Evolutionary conservation across 2,797 vertebrate genomes (phyloP).

Genomic region (Staurois parvus): DNA sequence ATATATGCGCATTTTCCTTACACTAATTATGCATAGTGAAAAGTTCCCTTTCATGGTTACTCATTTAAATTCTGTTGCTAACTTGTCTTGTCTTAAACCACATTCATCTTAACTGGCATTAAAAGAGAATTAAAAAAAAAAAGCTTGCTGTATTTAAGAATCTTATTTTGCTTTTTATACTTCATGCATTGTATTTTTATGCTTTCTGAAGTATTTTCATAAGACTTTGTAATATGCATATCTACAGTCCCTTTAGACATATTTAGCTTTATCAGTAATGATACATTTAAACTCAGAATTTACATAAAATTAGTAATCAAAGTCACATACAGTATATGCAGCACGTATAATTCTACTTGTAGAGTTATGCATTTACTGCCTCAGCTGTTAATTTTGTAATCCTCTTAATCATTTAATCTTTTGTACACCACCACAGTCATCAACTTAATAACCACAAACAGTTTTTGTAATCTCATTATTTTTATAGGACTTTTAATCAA

Average conservation of each 20-base stretch:
- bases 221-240: neutral
- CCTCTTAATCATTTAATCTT: neutral
- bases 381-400: neutral
- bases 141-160: constrained; percentile 48
- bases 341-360: neutral
- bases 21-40: constrained; percentile 72
- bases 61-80: constrained; percentile 71
- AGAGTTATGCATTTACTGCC: neutral
- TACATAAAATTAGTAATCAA: neutral
- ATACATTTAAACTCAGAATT: neutral
- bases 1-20: constrained; percentile 70
- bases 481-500: no score
- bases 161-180: constrained; percentile 35
- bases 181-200: constrained; percentile 5
- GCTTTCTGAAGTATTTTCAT: constrained; percentile 10
- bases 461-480: no score
- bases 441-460: neutral
- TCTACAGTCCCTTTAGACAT: neutral
- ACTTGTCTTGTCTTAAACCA: constrained; percentile 66
- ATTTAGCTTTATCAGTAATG: neutral
- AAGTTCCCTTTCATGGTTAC: constrained; percentile 73
- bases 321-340: neutral
- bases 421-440: neutral
- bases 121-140: constrained; percentile 50
- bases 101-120: constrained; percentile 58